phyloP scores from a whole-genome alignment of 2,113 vertebrate species.

The Hylia prasina region DNA sequence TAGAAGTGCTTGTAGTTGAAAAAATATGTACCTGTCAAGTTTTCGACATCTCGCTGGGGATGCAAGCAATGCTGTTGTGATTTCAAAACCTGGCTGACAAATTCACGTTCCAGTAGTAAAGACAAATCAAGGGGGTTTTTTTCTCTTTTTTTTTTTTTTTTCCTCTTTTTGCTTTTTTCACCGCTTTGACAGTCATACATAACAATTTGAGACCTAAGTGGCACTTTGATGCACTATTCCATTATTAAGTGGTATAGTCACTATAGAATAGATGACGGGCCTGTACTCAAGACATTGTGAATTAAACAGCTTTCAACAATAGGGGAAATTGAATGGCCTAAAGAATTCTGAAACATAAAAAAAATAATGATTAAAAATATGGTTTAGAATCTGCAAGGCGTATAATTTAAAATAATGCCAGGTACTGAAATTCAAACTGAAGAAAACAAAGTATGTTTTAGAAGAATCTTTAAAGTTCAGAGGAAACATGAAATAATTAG shows the following conservation, averaged over 20 bases:
- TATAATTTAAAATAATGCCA: slow-evolving; percentile 67
- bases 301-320: slow-evolving; percentile 74
- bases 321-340: slow-evolving; percentile 49
- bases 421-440: slow-evolving; percentile 52
- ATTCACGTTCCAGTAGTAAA: slow-evolving; percentile 83
- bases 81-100: slow-evolving; percentile 92
- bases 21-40: slow-evolving; percentile 95
- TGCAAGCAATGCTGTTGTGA: slow-evolving; percentile 83
- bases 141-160: background rate
- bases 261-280: slow-evolving; percentile 77
- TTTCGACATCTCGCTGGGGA: slow-evolving; percentile 86
- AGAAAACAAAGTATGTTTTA: slow-evolving; percentile 66
- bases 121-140: slow-evolving; percentile 79
- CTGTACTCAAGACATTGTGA: slow-evolving; percentile 67
- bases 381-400: slow-evolving; percentile 55
- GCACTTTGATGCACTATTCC: slow-evolving; percentile 81
- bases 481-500: slow-evolving; percentile 53
- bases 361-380: slow-evolving; percentile 73
- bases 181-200: slow-evolving; percentile 83
- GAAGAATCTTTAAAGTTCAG: slow-evolving; percentile 54
- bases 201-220: slow-evolving; percentile 85
- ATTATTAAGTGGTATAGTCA: slow-evolving; percentile 81
- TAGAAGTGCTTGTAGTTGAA: slow-evolving; percentile 83
- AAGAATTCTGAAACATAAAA: slow-evolving; percentile 67
- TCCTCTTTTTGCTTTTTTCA: slow-evolving; percentile 58